Evolutionary conservation across 2,113 vertebrate genomes (phyloP), one percentile per base, ranked within the genome.

Genomic region (Trogon surrucura): DNA sequence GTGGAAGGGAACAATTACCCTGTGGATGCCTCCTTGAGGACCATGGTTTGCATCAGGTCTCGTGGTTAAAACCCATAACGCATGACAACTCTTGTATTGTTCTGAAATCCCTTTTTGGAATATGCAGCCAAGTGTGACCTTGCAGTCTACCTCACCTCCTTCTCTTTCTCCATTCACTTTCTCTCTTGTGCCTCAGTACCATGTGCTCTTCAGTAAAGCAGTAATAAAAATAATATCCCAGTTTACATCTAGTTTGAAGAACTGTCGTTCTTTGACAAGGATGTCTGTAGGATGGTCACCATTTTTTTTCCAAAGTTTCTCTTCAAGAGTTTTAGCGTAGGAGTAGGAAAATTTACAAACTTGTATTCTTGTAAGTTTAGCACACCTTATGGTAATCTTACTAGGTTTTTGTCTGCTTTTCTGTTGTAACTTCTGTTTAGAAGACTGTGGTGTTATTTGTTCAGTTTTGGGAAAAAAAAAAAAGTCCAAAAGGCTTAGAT

Each of bases 161-260:
- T 53, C 89, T 5, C 27, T 34, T 79, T 41, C 26, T 66, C 10
- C 6, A 4, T 57, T 84, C 14, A 17, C 60, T 74, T 66, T 66
- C 36, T 56, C 5, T 60, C 22, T 32, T 50, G 11, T 0, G 0
- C 4, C 4, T 53, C 19, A 71, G 25, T 38, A 53, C 2, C 10
- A 73, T 6, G 4, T 14, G 14, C 3, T 51, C 10, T 69, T 65
- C 7, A 10, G 44, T 57, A 70, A 25, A 2, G 56, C 16, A 54
- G 3, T 56, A 62, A n/a, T 38, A n/a, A 32, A 23, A 44, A 30
- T 16, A 36, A 34, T 14, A 11, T 26, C 3, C 10, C 5, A 32
- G 4, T 47, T 78, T 61, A 34, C 13, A 58, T 5, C 4, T 21
- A 45, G 12, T 80, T 80, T 70, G 7, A 53, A 78, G 5, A 53